These are phyloP conservation scores for Pangasianodon gigas DNA, from an alignment of 2,113 vertebrate genomes.

Conservation along the genomic window DNA sequence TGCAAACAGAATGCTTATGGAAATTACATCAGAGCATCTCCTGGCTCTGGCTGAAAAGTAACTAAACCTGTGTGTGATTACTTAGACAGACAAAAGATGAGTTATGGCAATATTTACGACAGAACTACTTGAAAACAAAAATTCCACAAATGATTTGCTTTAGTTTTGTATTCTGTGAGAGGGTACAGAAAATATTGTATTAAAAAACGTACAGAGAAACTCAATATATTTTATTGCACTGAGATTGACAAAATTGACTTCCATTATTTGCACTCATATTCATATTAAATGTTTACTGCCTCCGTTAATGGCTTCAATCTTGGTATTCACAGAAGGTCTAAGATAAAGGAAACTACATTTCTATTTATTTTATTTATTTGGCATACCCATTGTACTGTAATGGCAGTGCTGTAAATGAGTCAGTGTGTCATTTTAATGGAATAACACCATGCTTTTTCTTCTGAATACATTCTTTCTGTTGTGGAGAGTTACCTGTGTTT, in stretches of 20 bases:
- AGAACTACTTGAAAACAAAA: neutral
- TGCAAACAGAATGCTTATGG: neutral
- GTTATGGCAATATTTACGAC: neutral
- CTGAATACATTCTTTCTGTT: neutral
- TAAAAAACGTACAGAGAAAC: neutral
- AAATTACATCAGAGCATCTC: neutral
- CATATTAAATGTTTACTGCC: neutral
- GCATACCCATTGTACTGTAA: neutral
- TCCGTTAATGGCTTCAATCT: neutral
- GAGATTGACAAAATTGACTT: too few relatives aligned
- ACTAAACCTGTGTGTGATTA: neutral
- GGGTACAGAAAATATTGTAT: neutral
- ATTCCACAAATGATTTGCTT: neutral
- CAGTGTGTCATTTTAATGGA: neutral
- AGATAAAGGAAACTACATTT: neutral
- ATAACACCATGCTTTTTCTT: neutral
- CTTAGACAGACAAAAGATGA: neutral
- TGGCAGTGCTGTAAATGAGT: neutral
- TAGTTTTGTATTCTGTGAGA: neutral
- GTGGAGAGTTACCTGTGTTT: neutral
- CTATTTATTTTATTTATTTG: neutral
- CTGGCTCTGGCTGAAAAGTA: neutral
- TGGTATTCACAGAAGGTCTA: neutral
- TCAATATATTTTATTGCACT: too few relatives aligned
- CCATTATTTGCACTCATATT: neutral